Base-by-base conservation (phyloP, 2,113 vertebrate genomes). In the Platichthys flesus region DNA sequence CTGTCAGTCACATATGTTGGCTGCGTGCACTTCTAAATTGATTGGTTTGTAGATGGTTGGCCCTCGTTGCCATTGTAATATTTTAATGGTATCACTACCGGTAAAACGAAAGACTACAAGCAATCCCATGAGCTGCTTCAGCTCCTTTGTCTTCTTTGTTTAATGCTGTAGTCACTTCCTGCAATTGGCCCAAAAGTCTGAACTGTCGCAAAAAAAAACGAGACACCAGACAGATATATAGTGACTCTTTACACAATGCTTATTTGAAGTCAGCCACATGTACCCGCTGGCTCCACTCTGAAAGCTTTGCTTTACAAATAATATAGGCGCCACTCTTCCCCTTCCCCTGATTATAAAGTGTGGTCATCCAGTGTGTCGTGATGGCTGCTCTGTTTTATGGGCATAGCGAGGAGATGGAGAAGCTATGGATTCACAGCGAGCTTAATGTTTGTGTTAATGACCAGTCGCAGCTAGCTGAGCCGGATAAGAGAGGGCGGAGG, bases 391-490 rank as follows among this genome's bases (percentile, higher is more conserved):
- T 66, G 69, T 84, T 89, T 92, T 89, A 89, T 85, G 78, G 82
- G 75, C 74, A 83, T 58, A 62, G 78, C 40, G 15, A 76, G 56
- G 84, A 91, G 83, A 90, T 77, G 77, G 80, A 88, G 60, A 70
- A 77, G 83, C 80, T 82, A 87, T 88, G 75, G 84, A 88, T 91
- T 88, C 87, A 87, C 82, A 31, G 70, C 71, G 79, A 37, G 23
- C 82, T 83, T 92, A 91, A 92, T 93, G 91, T 92, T 81, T 80
- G 84, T 52, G 78, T 90, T 93, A 92, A 94, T 91, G 90, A 88
- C 87, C 82, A 88, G 83, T 79, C 84, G 82, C 78, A 91, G 84
- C 77, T 73, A 73, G 80, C 78, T 71, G 78, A 78, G 59, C 76
- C 55, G 28, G 57, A 84, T 67, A 63, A 59, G 80, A 57, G 79